Evolutionary conservation across 2,113 vertebrate species (phyloP).

Genomic region (Ivindomyrus marchei): DNA sequence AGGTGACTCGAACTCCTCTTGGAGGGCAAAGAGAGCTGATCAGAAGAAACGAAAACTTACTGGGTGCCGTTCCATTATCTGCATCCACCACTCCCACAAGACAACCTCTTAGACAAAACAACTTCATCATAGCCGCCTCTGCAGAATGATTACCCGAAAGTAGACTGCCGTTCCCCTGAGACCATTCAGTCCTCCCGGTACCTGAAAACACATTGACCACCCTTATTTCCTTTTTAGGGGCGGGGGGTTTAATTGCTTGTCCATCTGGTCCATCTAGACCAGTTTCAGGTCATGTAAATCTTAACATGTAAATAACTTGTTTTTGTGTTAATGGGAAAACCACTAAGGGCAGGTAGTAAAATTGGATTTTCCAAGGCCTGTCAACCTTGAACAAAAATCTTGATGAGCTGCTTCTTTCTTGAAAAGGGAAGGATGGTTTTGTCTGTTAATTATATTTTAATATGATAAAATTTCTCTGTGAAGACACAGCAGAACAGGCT

Average conservation of each 20-base stretch:
- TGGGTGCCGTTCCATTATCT: not conserved
- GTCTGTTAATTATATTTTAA: slow-evolving; percentile 55
- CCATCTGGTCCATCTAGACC: not conserved
- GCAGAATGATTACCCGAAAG: not conserved
- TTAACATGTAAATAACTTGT: slow-evolving; percentile 51
- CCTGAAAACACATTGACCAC: not conserved
- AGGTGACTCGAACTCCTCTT: not conserved
- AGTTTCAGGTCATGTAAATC: slow-evolving; percentile 31
- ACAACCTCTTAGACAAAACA: slow-evolving; percentile 2
- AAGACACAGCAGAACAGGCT: slow-evolving; percentile 48
- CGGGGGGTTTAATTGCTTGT: not conserved
- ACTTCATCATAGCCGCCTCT: not conserved
- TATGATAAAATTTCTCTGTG: slow-evolving; percentile 52
- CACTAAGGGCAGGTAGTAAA: not conserved
- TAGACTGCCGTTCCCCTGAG: not conserved
- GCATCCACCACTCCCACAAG: not conserved
- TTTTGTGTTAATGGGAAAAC: slow-evolving; percentile 54
- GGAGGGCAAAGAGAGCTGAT: not conserved
- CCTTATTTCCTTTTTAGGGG: not conserved
- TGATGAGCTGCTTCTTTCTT: not conserved
- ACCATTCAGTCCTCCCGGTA: not conserved
- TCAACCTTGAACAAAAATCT: slow-evolving; percentile 14
- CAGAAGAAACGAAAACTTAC: not conserved
- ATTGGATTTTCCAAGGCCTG: not conserved
- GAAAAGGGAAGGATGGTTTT: not conserved